phyloP scores from a whole-genome alignment of 2,888 invertebrate species.

The Platypus cylindrus region DNA sequence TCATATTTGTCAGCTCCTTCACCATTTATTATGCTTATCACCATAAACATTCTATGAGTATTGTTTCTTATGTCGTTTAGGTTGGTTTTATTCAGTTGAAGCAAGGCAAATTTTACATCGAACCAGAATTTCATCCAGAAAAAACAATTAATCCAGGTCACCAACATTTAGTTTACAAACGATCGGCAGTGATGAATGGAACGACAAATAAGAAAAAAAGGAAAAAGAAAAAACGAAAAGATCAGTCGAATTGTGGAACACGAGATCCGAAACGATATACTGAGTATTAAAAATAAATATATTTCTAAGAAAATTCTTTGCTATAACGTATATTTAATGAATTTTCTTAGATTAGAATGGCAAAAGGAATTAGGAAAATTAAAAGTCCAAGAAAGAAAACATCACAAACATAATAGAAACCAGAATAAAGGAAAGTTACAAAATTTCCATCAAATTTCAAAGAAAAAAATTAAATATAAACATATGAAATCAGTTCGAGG shows the following conservation, averaged over 20 bases:
- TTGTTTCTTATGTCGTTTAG: no score
- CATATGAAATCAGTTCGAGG: conserved; percentile 28
- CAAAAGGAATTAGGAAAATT: conserved; percentile 39
- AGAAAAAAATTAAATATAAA: conserved; percentile 33
- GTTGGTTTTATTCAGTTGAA: conserved; percentile 54
- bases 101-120: conserved; percentile 57
- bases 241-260: conserved; percentile 43
- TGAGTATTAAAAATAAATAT: conserved; percentile 23
- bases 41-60: no score
- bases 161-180: conserved; percentile 55
- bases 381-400: conserved; percentile 36
- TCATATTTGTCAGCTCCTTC: no score
- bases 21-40: no score
- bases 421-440: conserved; percentile 20
- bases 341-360: conserved; percentile 52
- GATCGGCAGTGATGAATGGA: conserved; percentile 43
- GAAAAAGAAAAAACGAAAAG: conserved; percentile 37
- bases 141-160: conserved; percentile 35
- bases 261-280: conserved; percentile 41
- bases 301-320: neutral
- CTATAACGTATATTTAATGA: neutral
- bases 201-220: conserved; percentile 6
- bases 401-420: conserved; percentile 22
- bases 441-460: conserved; percentile 29
- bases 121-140: conserved; percentile 49